phyloP scores from a whole-genome alignment of 1,140 invertebrate genomes.

The Trissolcus basalis region DNA sequence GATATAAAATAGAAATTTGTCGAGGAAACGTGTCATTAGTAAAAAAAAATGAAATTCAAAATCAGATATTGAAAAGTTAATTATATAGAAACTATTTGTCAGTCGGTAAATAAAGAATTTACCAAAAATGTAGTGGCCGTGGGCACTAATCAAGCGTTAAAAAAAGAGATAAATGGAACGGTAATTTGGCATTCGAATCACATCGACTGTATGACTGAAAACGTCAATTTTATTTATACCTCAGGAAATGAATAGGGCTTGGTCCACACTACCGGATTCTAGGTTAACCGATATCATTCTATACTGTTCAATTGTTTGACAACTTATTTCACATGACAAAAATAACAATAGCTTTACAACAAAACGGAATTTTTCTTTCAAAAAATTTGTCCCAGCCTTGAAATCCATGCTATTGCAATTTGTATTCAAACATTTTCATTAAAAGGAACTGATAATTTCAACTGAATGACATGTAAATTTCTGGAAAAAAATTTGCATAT shows the following conservation, averaged over 20 bases:
- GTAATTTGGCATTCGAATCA: constrained; percentile 33
- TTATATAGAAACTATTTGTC: too few relatives aligned
- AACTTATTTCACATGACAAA: constrained; percentile 1
- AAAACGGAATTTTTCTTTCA: constrained; percentile 23
- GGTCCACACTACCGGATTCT: constrained; percentile 53
- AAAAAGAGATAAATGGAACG: constrained; percentile 48
- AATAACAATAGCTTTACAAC: constrained; percentile 13
- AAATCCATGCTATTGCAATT: too few relatives aligned
- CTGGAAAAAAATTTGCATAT: too few relatives aligned
- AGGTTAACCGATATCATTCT: constrained; percentile 54
- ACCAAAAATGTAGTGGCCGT: constrained; percentile 2
- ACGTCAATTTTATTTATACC: constrained; percentile 60
- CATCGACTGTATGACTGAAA: constrained; percentile 54
- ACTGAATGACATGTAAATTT: too few relatives aligned
- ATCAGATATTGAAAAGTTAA: too few relatives aligned
- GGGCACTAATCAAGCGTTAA: constrained; percentile 35
- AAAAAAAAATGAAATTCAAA: too few relatives aligned
- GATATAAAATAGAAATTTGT: too few relatives aligned
- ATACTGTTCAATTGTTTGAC: constrained; percentile 29
- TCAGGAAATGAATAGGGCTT: constrained; percentile 65
- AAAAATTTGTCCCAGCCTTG: background rate
- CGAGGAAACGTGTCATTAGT: too few relatives aligned
- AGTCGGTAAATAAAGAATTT: too few relatives aligned
- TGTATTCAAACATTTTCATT: too few relatives aligned
- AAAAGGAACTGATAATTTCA: too few relatives aligned